Evolutionary conservation across 2,888 invertebrate genomes (phyloP).

Genomic region (Dione vanillae): DNA sequence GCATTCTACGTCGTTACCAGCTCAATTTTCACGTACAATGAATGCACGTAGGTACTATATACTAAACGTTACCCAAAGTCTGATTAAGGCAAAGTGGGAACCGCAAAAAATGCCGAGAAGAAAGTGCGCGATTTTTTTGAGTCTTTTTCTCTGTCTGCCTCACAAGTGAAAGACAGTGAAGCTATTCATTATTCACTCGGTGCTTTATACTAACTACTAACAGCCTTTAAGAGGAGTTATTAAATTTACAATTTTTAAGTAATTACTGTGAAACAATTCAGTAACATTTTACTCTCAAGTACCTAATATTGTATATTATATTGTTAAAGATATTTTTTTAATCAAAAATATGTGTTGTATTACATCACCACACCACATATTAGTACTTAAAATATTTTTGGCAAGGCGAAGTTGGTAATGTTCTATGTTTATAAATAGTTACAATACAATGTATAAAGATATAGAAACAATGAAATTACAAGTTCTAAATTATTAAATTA

Average conservation of each 20-base stretch:
- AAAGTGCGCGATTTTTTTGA: conserved; percentile 1
- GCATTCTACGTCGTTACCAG: background rate
- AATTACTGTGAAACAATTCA: too few relatives aligned
- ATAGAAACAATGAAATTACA: too few relatives aligned
- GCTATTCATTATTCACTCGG: background rate
- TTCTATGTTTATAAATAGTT: too few relatives aligned
- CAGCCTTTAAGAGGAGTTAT: background rate
- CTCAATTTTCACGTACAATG: conserved; percentile 11
- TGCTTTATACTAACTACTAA: background rate
- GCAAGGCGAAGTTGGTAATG: too few relatives aligned
- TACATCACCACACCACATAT: too few relatives aligned
- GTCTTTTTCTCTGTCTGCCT: conserved; percentile 17
- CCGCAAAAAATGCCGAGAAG: conserved; percentile 16
- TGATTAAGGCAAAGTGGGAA: conserved; percentile 18
- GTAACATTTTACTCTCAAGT: too few relatives aligned
- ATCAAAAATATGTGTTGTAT: too few relatives aligned
- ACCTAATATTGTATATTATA: too few relatives aligned
- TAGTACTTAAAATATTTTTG: too few relatives aligned
- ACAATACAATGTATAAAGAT: too few relatives aligned
- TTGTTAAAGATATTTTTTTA: too few relatives aligned
- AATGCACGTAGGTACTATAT: background rate
- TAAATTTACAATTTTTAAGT: background rate
- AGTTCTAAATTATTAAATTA: too few relatives aligned
- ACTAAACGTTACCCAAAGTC: background rate
- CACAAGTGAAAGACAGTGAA: conserved; percentile 7